These are phyloP conservation scores for Acropora tenuis DNA, from an alignment of 64 coral and sea anemone genomes.

Conservation along the genomic window DNA sequence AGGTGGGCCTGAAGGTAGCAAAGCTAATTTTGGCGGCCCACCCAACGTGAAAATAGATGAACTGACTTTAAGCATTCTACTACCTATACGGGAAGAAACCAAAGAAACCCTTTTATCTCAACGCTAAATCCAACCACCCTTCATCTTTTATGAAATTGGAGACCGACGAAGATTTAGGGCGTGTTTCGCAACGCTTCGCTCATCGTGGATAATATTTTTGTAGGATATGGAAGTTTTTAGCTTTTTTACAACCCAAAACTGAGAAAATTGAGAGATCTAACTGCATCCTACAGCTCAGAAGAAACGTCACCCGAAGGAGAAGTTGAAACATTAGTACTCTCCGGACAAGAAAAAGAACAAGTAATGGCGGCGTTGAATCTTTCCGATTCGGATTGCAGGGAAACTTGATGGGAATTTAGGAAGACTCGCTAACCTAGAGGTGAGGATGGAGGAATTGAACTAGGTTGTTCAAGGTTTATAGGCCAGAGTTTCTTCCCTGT, in stretches of 20 bases:
- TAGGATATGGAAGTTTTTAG: not conserved
- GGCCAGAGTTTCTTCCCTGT: not conserved
- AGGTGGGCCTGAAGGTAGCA: too few species aligned
- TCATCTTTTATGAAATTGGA: not conserved
- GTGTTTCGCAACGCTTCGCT: not conserved
- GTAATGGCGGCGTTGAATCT: not conserved
- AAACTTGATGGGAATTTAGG: not conserved
- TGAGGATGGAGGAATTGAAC: not conserved
- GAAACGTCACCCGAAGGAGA: not conserved
- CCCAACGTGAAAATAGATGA: too few species aligned
- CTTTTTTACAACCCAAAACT: not conserved
- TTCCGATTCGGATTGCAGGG: not conserved
- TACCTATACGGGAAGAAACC: too few species aligned
- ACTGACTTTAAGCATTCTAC: too few species aligned
- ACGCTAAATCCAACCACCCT: too few species aligned
- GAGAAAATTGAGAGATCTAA: not conserved
- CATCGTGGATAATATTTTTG: not conserved
- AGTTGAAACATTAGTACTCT: slow-evolving; percentile 5
- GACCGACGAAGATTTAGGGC: not conserved
- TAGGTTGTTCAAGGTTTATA: not conserved
- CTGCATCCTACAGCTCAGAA: not conserved
- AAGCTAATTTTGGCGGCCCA: too few species aligned
- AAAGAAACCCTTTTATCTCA: too few species aligned
- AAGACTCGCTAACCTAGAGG: not conserved
- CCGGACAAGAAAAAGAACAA: slow-evolving; percentile 6